Evolutionary conservation across 2,888 invertebrate species (phyloP).

Genomic region (Tachina grossa): DNA sequence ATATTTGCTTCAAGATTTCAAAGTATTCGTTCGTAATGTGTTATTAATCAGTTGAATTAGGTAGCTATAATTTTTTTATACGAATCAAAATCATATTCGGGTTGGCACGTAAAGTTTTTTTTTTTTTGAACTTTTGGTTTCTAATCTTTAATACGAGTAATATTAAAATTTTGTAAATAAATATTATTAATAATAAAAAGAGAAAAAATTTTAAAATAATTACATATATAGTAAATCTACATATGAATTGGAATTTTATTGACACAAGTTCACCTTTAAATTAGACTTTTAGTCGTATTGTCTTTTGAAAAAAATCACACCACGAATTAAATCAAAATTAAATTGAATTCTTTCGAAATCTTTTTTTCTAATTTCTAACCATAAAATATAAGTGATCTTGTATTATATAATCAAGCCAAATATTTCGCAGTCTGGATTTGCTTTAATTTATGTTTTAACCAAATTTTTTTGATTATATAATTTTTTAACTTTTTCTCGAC

Average conservation of each 20-base stretch:
- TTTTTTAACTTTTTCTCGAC: constrained; percentile 41
- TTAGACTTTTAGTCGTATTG: constrained; percentile 39
- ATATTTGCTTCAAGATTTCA: constrained; percentile 42
- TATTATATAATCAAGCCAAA: constrained; percentile 41
- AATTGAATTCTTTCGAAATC: constrained; percentile 43
- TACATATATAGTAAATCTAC: no score
- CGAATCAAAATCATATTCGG: not conserved
- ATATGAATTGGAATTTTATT: constrained; percentile 47
- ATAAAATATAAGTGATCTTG: constrained; percentile 13
- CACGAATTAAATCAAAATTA: constrained; percentile 66
- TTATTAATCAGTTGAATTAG: constrained; percentile 44
- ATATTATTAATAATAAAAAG: constrained; percentile 10
- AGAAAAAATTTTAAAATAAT: constrained; percentile 4
- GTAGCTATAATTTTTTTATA: constrained; percentile 28
- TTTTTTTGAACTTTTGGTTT: constrained; percentile 29
- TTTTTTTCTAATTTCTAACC: constrained; percentile 38
- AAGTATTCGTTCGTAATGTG: constrained; percentile 28
- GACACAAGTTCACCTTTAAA: constrained; percentile 49
- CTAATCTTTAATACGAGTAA: constrained; percentile 26
- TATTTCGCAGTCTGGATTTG: constrained; percentile 55
- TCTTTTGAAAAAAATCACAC: constrained; percentile 66
- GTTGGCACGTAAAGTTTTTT: constrained; percentile 60
- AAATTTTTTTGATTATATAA: constrained; percentile 16
- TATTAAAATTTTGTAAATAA: constrained; percentile 47
- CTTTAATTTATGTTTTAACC: constrained; percentile 50